Percentiles rank a stretch among this genome's conserved stretches.
Conservation (phyloP, 2,888 invertebrate genomes). For the Deladenus siricidicola region DNA sequence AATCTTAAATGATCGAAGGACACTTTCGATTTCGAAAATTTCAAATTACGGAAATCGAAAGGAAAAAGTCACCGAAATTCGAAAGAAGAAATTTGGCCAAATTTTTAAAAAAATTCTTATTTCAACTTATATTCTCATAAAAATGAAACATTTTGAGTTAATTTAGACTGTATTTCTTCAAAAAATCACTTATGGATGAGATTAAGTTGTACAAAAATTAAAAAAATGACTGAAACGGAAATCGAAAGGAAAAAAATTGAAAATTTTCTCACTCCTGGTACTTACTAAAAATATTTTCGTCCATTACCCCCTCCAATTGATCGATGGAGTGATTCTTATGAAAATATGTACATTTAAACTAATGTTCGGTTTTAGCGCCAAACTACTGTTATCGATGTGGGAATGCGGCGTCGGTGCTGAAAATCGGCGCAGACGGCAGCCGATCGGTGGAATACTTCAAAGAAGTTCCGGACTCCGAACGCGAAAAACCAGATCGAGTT, state of each 20-base stretch:
- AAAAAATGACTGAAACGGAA: too few relatives aligned
- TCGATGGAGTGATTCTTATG: not conserved
- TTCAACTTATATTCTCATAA: too few relatives aligned
- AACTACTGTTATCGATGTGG: slow-evolving; percentile 99
- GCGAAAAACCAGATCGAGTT: slow-evolving; percentile 82
- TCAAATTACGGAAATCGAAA: too few relatives aligned
- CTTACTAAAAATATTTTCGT: not conserved
- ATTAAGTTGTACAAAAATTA: too few relatives aligned
- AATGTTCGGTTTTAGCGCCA: slow-evolving; percentile 79
- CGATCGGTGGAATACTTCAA: slow-evolving; percentile 64
- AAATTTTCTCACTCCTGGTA: not conserved
- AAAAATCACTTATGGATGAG: too few relatives aligned
- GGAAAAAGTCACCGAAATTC: too few relatives aligned
- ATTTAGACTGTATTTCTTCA: too few relatives aligned
- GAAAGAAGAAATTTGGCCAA: too few relatives aligned
- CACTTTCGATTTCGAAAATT: too few relatives aligned
- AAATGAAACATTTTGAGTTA: too few relatives aligned
- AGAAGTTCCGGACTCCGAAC: slow-evolving; percentile 86
- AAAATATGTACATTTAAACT: not conserved
- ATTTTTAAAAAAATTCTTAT: too few relatives aligned
- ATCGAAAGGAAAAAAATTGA: not conserved
- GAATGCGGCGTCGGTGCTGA: slow-evolving; percentile 90
- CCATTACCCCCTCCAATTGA: not conserved
- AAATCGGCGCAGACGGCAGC: slow-evolving; percentile 60
- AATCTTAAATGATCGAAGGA: too few relatives aligned